Base-by-base conservation (phyloP, 23 tunicate species). In the Trididemnum nubilum region DNA sequence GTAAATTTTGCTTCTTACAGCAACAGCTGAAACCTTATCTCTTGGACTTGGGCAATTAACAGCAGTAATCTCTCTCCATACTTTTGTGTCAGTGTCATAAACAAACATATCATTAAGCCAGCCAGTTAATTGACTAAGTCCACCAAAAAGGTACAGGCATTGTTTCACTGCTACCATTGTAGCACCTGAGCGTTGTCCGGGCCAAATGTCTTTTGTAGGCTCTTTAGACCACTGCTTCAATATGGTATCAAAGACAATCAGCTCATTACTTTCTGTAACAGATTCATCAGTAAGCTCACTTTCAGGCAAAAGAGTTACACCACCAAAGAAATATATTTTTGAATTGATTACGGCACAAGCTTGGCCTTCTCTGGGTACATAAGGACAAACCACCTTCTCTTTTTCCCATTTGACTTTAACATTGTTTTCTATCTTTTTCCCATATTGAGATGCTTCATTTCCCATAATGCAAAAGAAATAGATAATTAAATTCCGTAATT, bases 171-270 rank as follows among this genome's bases (percentile, higher is more conserved):
- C 50, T 24, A 85, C 26, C 73, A 90, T 66, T 1, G 89, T 70
- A 0, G 96, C 82, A 9, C 96, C 96, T 0, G 96, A 90, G 7
- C 96, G 73, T 80, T 63, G 86, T n/a, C 72, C 65, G 54, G 96
- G 96, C 21, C 51, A 27, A 23, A 26, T 66, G 2, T 83, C 89
- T 0, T 22, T 3, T 24, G 52, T 57, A 33, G 59, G 33, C 34
- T 70, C 84, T 64, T 84, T 64, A 2, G 52, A 33, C 96, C 96
- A 90, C 18, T 76, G 81, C 2, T 76, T 65, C 0, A n/a, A 32
- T 19, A 35, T 40, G 15, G 59, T 0, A 66, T 90, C 90, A 66
- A 34, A 85, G 29, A 75, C 81, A 37, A 85, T 30, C 60, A 90
- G 58, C 22, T 90, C 90, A 81, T 85, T 76, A 0, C 90, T 36